Evolutionary conservation across 2,888 invertebrate genomes (phyloP).

Genomic region (Drosophila pseudotalamancana): DNA sequence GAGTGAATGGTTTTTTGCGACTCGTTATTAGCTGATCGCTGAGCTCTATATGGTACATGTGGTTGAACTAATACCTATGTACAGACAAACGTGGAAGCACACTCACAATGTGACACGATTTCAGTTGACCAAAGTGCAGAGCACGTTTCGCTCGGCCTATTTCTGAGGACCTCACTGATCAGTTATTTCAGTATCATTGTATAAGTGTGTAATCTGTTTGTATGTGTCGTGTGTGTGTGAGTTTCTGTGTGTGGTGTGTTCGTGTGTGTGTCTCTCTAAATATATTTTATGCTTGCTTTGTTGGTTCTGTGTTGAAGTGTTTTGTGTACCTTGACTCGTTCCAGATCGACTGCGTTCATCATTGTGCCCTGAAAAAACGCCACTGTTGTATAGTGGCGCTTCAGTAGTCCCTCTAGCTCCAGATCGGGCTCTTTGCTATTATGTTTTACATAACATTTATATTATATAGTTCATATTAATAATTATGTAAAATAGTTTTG

Average conservation of each 20-base stretch:
- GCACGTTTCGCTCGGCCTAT: background rate
- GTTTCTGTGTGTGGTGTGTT: slow-evolving; percentile 10
- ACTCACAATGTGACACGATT: slow-evolving; percentile 28
- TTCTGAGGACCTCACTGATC: slow-evolving; percentile 19
- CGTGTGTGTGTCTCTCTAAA: slow-evolving; percentile 25
- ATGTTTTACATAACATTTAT: slow-evolving; percentile 64
- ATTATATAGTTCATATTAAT: slow-evolving; percentile 35
- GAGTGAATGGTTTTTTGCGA: slow-evolving; percentile 31
- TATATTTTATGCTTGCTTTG: slow-evolving; percentile 21
- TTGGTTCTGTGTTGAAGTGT: no score
- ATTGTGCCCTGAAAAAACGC: slow-evolving; percentile 99
- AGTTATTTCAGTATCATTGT: slow-evolving; percentile 43
- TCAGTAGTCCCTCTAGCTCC: slow-evolving; percentile 99
- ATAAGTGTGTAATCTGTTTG: slow-evolving; percentile 33
- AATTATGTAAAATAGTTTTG: slow-evolving; percentile 26
- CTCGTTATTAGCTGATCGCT: slow-evolving; percentile 23
- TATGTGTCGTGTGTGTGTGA: slow-evolving; percentile 33
- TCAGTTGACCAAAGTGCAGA: background rate
- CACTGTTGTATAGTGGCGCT: slow-evolving; percentile 99
- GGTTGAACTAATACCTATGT: slow-evolving; percentile 5
- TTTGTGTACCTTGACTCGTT: slow-evolving; percentile 97
- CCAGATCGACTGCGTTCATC: slow-evolving; percentile 99
- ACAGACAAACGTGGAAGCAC: slow-evolving; percentile 9
- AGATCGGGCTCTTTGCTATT: slow-evolving; percentile 99
- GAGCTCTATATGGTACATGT: slow-evolving; percentile 15